Base-by-base conservation (phyloP, 2,888 invertebrate genomes). In the Protophormia terraenovae region DNA sequence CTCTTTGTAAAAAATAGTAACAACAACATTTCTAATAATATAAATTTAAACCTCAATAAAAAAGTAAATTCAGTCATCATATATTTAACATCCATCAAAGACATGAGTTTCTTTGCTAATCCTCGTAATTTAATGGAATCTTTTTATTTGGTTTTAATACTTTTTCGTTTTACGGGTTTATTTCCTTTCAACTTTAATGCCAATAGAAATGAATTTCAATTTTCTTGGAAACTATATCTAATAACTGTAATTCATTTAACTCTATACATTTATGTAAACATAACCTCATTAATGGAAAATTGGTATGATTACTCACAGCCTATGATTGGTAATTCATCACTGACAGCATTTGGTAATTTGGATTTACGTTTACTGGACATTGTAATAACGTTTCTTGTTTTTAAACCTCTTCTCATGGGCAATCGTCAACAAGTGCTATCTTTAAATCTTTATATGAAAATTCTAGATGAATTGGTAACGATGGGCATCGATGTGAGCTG, bases 191-290 rank as follows among this genome's bases (percentile, higher is more conserved):
- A 53, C 0, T 87, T 83, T 16, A 69, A 64, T 7, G 8, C 19
- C 0, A 6, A 1, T 1, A 35, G 16, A 6, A 83, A 83, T 19
- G 22, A 73, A 19, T 89, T 88, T 29, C 14, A 29, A 2, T 55
- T 88, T 0, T 88, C 89, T 0, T 86, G 85, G 73, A 66, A 75
- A 2, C 38, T 85, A 0, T 29, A 87, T 10, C 3, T 62, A 1
- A 6, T 87, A 0, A 88, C 87, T 0, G 1, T 89, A 1, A 3
- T 84, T 0, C 89, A 90, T 53, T 16, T 88, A 3, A 1, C 55
- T 0, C 24, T 86, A 24, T 89, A 86, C 72, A 53, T 75, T n/a
- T 89, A 88, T 73, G 87, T 89, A 3, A 90, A 89, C 50, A 14
- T 82, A 0, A 85, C 71, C 1, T 38, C 89, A 7, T 19, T 89